Conservation (phyloP, 2,797 vertebrate species). For the Neomorphus geoffroyi region DNA sequence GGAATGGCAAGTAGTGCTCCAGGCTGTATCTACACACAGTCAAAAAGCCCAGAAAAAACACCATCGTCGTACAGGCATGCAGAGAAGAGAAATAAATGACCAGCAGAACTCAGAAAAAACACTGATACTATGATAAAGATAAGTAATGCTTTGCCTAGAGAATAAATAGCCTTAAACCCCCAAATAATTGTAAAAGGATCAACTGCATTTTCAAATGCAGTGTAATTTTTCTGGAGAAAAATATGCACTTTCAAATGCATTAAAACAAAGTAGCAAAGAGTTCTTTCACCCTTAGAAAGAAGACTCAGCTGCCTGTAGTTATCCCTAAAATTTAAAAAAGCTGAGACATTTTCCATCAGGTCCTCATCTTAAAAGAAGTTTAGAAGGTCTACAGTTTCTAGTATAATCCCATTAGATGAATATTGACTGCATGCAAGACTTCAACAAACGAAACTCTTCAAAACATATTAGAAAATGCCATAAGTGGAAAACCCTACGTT, state of each 20-base stretch:
- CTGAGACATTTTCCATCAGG: not conserved
- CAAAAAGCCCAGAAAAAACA: too few relatives aligned
- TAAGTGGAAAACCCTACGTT: not conserved
- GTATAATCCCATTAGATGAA: not conserved
- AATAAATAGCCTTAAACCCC: not conserved
- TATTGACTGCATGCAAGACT: not conserved
- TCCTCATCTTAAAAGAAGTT: not conserved
- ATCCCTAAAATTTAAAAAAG: not conserved
- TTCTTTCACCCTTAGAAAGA: not conserved
- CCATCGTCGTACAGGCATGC: not conserved
- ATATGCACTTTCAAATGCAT: not conserved
- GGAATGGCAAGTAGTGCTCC: not conserved
- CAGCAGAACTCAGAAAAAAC: not conserved
- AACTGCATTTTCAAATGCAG: not conserved
- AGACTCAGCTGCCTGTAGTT: not conserved
- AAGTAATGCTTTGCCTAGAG: not conserved
- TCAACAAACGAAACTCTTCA: too few relatives aligned
- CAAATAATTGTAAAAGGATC: not conserved
- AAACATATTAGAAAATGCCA: too few relatives aligned
- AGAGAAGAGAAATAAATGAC: not conserved
- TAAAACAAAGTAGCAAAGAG: not conserved
- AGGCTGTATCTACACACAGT: not conserved
- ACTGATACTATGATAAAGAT: not conserved
- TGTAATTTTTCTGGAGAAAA: not conserved
- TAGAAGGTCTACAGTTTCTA: not conserved